These are phyloP conservation scores for Oxygymnocypris stewartii DNA, from an alignment of 2,113 vertebrate species.

Conservation along the genomic window DNA sequence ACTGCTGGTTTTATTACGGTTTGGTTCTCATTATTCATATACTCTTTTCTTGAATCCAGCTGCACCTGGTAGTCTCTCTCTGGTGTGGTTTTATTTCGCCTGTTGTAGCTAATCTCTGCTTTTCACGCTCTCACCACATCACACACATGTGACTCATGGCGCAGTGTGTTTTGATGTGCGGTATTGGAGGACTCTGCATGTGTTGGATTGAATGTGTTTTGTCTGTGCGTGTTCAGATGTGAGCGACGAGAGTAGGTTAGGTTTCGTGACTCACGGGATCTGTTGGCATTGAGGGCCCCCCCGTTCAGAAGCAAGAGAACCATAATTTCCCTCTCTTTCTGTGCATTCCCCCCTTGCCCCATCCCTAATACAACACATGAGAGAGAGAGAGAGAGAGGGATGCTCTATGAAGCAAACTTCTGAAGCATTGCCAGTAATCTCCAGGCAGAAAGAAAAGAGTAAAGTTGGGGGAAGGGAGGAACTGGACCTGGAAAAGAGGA, in stretches of 20 bases:
- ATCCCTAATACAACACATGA: conserved; percentile 2
- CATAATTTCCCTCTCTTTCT: conserved; percentile 1
- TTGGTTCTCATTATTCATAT: not conserved
- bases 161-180: not conserved
- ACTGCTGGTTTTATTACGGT: not conserved
- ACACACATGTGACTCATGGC: not conserved
- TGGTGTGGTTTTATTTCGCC: conserved; percentile 28
- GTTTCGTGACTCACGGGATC: not conserved
- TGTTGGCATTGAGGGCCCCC: not conserved
- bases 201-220: conserved; percentile 9
- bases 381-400: not conserved
- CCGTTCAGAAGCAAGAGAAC: not conserved
- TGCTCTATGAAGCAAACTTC: conserved; percentile 47
- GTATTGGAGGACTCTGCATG: conserved; percentile 13
- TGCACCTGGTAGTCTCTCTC: conserved; percentile 23
- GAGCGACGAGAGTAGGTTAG: not conserved
- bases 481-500: not conserved
- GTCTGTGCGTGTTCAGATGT: conserved; percentile 22
- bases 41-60: conserved; percentile 1
- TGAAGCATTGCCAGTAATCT: conserved; percentile 60
- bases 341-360: not conserved
- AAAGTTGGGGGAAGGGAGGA: conserved; percentile 24
- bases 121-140: conserved; percentile 31
- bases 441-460: conserved; percentile 41
- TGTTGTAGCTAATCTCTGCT: conserved; percentile 15